Percentiles rank a stretch among this genome's conserved stretches.
These are phyloP conservation scores for Arctopsyche grandis DNA, from an alignment of 1,140 invertebrate genomes.

Conservation along the genomic window DNA sequence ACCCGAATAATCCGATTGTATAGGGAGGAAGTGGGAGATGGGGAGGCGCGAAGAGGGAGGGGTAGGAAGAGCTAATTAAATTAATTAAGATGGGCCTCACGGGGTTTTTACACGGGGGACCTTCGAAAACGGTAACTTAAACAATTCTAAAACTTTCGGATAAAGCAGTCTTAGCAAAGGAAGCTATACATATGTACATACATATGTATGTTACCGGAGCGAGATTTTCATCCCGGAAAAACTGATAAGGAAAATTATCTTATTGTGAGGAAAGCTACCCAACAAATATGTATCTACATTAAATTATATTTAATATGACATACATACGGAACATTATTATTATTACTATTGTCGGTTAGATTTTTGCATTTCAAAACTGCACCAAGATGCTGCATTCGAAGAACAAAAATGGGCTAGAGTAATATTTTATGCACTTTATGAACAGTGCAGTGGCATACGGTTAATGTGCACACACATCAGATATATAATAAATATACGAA, in stretches of 20 bases:
- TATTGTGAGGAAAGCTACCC: neutral
- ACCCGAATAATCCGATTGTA: neutral
- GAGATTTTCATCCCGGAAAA: neutral
- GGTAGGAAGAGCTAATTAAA: constrained; percentile 21
- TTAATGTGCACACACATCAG: no score
- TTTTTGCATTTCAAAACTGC: neutral
- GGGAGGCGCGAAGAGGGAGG: no score
- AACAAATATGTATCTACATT: no score
- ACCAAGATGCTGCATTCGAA: no score
- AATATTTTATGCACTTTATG: neutral
- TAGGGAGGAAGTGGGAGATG: neutral
- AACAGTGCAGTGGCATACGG: no score
- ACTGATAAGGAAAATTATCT: constrained; percentile 1
- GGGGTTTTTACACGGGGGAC: neutral
- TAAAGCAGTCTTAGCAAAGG: neutral
- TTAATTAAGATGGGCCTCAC: constrained; percentile 15
- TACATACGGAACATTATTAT: no score
- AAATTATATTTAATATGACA: no score
- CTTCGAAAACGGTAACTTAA: constrained; percentile 14
- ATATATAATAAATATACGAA: no score
- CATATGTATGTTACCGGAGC: no score
- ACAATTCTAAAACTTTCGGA: neutral
- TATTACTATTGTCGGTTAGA: neutral
- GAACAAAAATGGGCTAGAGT: neutral
- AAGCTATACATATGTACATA: neutral